phyloP scores from a whole-genome alignment of 2,888 invertebrate genomes.

The Limnephilus marmoratus region DNA sequence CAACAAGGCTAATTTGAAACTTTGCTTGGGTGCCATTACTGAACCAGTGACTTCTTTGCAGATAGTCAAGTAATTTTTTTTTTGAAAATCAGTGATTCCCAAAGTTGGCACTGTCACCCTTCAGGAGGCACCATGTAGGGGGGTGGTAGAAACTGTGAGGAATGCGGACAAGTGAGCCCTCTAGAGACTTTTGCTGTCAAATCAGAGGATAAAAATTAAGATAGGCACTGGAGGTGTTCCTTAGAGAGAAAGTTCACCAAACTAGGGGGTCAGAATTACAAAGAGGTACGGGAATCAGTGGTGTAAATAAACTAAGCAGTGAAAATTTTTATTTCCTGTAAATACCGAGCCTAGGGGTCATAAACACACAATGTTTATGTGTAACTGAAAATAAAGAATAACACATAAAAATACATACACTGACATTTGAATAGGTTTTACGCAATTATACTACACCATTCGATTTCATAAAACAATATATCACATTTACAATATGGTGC shows the following conservation, averaged over 20 bases:
- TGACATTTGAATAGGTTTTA: neutral
- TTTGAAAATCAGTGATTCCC: neutral
- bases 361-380: neutral
- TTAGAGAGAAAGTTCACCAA: neutral
- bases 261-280: neutral
- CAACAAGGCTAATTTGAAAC: neutral
- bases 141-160: neutral
- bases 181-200: neutral
- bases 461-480: constrained; percentile 4
- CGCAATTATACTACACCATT: neutral
- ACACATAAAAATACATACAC: neutral
- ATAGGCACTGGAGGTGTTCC: neutral
- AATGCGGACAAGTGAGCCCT: neutral
- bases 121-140: neutral
- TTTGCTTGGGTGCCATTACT: neutral
- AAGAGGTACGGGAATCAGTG: neutral
- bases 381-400: constrained; percentile 10
- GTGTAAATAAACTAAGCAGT: neutral
- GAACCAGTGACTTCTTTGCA: neutral
- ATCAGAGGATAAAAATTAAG: neutral
- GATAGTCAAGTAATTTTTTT: neutral
- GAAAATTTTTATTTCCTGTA: neutral
- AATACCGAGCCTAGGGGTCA: neutral
- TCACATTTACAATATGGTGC: constrained; percentile 31
- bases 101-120: neutral